These are phyloP conservation scores for Plectropomus leopardus DNA, from an alignment of 2,113 vertebrate genomes.

Conservation along the genomic window DNA sequence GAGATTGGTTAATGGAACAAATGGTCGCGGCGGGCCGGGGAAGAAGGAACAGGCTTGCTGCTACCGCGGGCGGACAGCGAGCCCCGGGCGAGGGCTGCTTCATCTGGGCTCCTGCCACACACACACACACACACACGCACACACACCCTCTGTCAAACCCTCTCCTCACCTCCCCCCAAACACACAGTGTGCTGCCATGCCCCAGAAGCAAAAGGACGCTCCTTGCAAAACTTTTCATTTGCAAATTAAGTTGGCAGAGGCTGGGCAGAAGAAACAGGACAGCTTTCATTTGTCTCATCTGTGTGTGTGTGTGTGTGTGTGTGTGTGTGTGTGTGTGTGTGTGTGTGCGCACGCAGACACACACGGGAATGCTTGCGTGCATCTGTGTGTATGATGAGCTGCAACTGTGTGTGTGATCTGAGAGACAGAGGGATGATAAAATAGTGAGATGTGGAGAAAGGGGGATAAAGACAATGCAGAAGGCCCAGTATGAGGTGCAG, in stretches of 20 bases:
- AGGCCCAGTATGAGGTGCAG: constrained; percentile 24
- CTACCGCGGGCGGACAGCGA: constrained; percentile 94
- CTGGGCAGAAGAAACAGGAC: constrained; percentile 67
- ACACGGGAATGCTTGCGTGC: constrained; percentile 17
- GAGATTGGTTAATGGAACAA: constrained; percentile 99
- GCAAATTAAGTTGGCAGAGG: constrained; percentile 87
- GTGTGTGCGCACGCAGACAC: neutral
- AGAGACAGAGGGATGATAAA: constrained; percentile 35
- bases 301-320: constrained; percentile 25
- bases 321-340: constrained; percentile 18
- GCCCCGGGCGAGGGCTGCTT: constrained; percentile 92
- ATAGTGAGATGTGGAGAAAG: constrained; percentile 28
- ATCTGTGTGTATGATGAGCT: constrained; percentile 28
- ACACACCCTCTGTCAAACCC: constrained; percentile 62
- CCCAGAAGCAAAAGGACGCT: constrained; percentile 81
- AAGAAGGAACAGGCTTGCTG: constrained; percentile 95
- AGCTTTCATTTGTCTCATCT: constrained; percentile 68
- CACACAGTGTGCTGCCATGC: constrained; percentile 76
- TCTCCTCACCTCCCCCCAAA: constrained; percentile 60
- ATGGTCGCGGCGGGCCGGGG: constrained; percentile 93
- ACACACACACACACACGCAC: constrained; percentile 72
- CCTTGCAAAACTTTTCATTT: constrained; percentile 87
- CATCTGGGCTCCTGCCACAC: constrained; percentile 89
- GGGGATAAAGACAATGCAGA: constrained; percentile 26
- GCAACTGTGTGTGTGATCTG: constrained; percentile 52